These are phyloP conservation scores for Maccullochella peelii DNA, from an alignment of 2,113 vertebrate genomes.

Conservation along the genomic window DNA sequence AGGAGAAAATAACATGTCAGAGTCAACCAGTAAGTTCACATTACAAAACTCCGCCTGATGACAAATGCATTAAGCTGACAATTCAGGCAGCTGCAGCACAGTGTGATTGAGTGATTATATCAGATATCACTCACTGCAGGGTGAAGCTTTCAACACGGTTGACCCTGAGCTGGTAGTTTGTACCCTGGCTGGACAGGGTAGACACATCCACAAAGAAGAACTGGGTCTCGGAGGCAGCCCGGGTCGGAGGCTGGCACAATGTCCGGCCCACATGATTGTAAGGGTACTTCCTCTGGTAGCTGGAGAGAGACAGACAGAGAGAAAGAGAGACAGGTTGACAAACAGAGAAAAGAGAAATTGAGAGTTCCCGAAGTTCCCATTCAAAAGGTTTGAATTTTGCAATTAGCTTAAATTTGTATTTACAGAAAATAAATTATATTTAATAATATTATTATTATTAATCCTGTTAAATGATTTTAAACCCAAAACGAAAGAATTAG, in stretches of 20 bases:
- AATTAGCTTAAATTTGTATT: background rate
- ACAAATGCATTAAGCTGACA: fast-evolving
- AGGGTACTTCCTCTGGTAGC: conserved; percentile 95
- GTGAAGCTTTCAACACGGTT: conserved; percentile 92
- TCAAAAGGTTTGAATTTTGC: background rate
- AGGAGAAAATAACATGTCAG: conserved; percentile 25
- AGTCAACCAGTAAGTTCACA: background rate
- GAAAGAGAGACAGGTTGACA: background rate
- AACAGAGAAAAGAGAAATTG: background rate
- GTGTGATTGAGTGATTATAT: background rate
- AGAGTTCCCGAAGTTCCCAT: background rate
- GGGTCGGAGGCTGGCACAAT: conserved; percentile 92
- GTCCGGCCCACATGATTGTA: conserved; percentile 95
- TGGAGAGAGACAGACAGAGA: conserved; percentile 52
- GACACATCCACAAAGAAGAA: conserved; percentile 96
- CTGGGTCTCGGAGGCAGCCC: conserved; percentile 88
- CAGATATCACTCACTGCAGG: conserved; percentile 86
- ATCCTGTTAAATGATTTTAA: too few relatives aligned
- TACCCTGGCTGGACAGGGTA: conserved; percentile 87
- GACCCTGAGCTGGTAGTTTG: conserved; percentile 91
- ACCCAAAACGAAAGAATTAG: too few relatives aligned
- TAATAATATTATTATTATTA: too few relatives aligned
- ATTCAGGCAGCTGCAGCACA: too few relatives aligned
- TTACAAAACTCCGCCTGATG: background rate
- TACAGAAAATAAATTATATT: background rate